These are phyloP conservation scores for Tiliqua scincoides DNA, from an alignment of 2,113 vertebrate genomes.

Conservation along the genomic window DNA sequence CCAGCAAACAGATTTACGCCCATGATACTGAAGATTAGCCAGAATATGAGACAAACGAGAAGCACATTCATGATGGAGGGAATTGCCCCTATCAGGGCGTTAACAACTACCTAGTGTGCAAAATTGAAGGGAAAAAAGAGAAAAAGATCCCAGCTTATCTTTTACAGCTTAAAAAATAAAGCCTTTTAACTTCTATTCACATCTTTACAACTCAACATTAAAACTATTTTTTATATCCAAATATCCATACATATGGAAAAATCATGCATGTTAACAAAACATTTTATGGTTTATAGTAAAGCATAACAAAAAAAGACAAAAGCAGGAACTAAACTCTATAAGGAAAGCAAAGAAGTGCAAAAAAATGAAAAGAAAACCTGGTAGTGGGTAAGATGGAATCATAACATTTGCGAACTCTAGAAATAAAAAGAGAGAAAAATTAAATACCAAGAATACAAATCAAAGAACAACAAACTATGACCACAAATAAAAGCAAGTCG, in stretches of 20 bases:
- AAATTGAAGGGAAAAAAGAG: conserved; percentile 32
- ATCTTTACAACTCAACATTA: conserved; percentile 26
- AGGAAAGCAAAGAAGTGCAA: conserved; percentile 57
- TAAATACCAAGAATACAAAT: conserved; percentile 81
- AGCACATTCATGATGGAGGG: conserved; percentile 99
- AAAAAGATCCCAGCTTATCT: background rate
- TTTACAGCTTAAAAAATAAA: conserved; percentile 5
- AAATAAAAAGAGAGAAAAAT: conserved; percentile 73
- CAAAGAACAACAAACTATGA: conserved; percentile 55
- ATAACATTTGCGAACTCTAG: conserved; percentile 85
- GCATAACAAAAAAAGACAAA: conserved; percentile 22
- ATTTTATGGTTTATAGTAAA: conserved; percentile 12
- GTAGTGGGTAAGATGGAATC: conserved; percentile 85
- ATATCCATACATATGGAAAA: background rate
- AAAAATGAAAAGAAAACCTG: conserved; percentile 84
- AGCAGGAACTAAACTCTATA: conserved; percentile 52
- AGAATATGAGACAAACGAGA: conserved; percentile 98
- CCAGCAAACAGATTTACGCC: conserved; percentile 97
- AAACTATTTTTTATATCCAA: conserved; percentile 18
- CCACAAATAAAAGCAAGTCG: conserved; percentile 41
- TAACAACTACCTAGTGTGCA: conserved; percentile 91
- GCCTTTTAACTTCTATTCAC: background rate
- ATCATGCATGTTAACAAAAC: conserved; percentile 17
- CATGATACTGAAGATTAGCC: conserved; percentile 99
- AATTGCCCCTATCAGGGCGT: conserved; percentile 95